Percentiles rank a stretch among this genome's conserved stretches.
phyloP scores from a whole-genome alignment of 2,797 vertebrate species.

The Trichosurus vulpecula region DNA sequence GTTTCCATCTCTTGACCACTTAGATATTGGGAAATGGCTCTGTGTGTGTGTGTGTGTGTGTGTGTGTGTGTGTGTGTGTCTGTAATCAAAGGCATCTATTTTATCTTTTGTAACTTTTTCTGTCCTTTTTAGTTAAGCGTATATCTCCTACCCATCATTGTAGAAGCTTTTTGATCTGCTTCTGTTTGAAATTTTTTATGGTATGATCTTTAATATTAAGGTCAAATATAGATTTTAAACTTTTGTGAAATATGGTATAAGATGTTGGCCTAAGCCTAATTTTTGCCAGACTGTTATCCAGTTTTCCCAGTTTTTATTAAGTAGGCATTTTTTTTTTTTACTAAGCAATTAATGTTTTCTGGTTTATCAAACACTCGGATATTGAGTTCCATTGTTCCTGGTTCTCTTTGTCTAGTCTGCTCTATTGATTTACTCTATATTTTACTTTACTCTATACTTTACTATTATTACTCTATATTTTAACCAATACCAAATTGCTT shows the following conservation, averaged over 20 bases:
- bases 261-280: background rate
- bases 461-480: background rate
- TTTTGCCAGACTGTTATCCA: background rate
- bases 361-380: background rate
- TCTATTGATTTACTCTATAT: background rate
- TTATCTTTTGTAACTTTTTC: background rate
- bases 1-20: background rate
- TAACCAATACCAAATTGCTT: background rate
- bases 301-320: background rate
- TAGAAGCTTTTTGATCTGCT: background rate
- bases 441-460: background rate
- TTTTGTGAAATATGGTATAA: background rate
- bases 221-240: background rate
- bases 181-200: background rate
- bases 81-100: background rate
- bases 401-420: background rate
- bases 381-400: background rate
- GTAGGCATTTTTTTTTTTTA: background rate
- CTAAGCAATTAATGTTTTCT: background rate
- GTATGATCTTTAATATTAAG: background rate
- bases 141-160: background rate
- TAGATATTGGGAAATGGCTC: background rate
- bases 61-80: background rate
- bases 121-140: background rate
- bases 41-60: background rate